phyloP scores from a whole-genome alignment of 2,797 vertebrate genomes.

The Garrulus glandarius region DNA sequence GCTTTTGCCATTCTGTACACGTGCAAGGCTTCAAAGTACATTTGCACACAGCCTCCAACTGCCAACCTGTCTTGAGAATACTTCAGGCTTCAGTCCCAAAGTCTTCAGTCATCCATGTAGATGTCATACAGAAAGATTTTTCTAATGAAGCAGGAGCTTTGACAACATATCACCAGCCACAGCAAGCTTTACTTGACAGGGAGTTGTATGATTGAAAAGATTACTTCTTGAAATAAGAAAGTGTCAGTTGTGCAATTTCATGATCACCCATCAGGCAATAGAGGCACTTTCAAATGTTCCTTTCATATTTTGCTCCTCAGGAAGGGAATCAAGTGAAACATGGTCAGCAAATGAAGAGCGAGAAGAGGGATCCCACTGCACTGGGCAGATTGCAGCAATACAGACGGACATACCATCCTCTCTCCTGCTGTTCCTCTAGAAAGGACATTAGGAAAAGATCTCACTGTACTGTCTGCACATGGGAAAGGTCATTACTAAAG shows the following conservation, averaged over 20 bases:
- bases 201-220: neutral
- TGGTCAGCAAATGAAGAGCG: neutral
- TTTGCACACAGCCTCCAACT: neutral
- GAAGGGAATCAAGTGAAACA: neutral
- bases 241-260: neutral
- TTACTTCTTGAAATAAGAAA: neutral
- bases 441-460: neutral
- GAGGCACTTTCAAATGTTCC: neutral
- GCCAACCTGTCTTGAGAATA: neutral
- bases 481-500: neutral
- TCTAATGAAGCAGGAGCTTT: neutral
- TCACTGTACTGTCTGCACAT: neutral
- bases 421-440: neutral
- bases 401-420: neutral
- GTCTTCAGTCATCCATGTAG: neutral
- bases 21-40: neutral
- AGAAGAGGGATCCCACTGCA: neutral
- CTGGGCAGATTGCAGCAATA: neutral
- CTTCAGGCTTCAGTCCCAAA: slow-evolving; percentile 9
- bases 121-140: neutral
- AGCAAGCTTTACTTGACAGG: neutral
- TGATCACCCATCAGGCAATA: neutral
- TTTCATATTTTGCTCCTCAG: neutral
- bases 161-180: neutral
- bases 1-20: neutral